Conservation (phyloP, 2,113 vertebrate genomes). For the Salminus brasiliensis region DNA sequence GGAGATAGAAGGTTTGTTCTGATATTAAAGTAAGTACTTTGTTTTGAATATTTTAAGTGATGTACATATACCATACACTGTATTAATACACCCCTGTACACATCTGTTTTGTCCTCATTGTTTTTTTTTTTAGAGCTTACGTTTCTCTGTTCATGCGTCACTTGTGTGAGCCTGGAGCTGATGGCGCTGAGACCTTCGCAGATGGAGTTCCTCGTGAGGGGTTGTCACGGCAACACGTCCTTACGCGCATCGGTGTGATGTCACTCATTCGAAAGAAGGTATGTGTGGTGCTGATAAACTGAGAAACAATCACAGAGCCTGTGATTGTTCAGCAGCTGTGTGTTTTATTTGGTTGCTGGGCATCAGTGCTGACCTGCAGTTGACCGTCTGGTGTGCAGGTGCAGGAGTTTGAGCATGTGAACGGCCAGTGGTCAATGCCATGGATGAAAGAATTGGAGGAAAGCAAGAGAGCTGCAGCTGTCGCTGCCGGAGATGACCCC, state of each 20-base stretch:
- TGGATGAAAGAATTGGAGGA: constrained; percentile 95
- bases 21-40: too few species aligned
- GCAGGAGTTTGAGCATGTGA: constrained; percentile 98
- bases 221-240: constrained; percentile 93
- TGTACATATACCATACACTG: too few species aligned
- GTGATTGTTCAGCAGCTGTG: background rate
- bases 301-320: too few species aligned
- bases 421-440: constrained; percentile 98
- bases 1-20: too few species aligned
- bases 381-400: constrained; percentile 76
- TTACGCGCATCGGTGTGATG: constrained; percentile 98
- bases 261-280: constrained; percentile 98
- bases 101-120: too few species aligned
- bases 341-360: background rate
- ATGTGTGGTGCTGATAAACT: too few species aligned
- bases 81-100: too few species aligned
- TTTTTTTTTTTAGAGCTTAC: constrained; percentile 81
- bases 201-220: constrained; percentile 97
- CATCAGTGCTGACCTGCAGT: background rate
- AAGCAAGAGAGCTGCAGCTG: constrained; percentile 87
- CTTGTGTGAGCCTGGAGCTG: constrained; percentile 95
- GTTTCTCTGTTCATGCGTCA: constrained; percentile 98
- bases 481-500: constrained; percentile 79
- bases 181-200: constrained; percentile 96
- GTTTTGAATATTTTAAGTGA: too few species aligned